These are phyloP conservation scores for Ptilonorhynchus violaceus DNA, from an alignment of 2,113 vertebrate species.

Conservation along the genomic window DNA sequence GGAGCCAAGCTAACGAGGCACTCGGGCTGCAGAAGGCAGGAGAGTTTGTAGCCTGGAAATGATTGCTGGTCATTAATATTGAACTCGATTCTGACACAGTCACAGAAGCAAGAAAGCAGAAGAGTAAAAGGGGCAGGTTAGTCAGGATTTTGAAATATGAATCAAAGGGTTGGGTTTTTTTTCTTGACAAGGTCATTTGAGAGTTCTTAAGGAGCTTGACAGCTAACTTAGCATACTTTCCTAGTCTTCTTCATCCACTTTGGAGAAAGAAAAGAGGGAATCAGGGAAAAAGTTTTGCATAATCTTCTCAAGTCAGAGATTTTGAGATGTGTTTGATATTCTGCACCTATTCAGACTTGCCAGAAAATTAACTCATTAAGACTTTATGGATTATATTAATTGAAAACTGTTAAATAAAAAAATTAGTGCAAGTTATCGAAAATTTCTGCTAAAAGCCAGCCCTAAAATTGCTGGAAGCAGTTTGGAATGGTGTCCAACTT, in stretches of 20 bases:
- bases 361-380: not conserved
- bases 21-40: not conserved
- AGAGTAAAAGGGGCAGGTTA: conserved; percentile 13
- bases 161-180: not conserved
- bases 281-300: not conserved
- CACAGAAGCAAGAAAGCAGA: not conserved
- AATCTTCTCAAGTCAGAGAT: not conserved
- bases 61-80: conserved; percentile 27
- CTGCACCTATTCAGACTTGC: not conserved
- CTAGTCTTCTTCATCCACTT: not conserved
- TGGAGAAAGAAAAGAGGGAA: not conserved
- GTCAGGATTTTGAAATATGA: conserved; percentile 44
- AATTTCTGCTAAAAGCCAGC: not conserved
- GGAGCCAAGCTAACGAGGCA: not conserved
- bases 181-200: conserved; percentile 15
- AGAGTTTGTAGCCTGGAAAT: not conserved
- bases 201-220: conserved; percentile 12
- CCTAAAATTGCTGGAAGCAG: not conserved
- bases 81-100: not conserved
- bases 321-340: not conserved
- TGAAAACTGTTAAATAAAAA: not conserved
- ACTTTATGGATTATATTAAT: not conserved
- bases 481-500: not conserved
- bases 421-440: not conserved
- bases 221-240: not conserved